Evolutionary conservation across 2,888 invertebrate species (phyloP).

Genomic region (Druceiella hillmani): DNA sequence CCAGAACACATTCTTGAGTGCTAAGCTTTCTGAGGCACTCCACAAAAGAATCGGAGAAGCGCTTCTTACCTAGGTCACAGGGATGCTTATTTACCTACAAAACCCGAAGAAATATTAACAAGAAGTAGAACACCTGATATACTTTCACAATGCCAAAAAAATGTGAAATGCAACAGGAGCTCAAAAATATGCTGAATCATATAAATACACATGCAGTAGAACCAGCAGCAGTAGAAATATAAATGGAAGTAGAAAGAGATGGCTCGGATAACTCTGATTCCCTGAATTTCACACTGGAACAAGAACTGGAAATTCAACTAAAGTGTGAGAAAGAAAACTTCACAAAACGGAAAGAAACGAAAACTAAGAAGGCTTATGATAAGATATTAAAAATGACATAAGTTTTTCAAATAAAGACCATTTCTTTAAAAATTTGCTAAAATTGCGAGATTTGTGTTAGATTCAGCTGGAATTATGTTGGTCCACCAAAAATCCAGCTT

Average conservation of each 20-base stretch:
- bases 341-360: neutral
- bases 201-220: slow-evolving; percentile 1
- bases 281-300: slow-evolving; percentile 1
- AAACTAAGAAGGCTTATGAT: neutral
- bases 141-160: neutral
- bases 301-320: slow-evolving; percentile 1
- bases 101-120: neutral
- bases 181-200: neutral
- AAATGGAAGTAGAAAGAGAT: neutral
- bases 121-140: neutral
- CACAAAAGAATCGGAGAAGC: neutral
- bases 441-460: too few species aligned
- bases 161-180: neutral
- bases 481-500: too few species aligned
- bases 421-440: too few species aligned
- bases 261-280: neutral
- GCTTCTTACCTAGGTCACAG: neutral
- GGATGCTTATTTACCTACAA: neutral
- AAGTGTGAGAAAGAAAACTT: neutral
- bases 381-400: neutral
- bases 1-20: slow-evolving; percentile 1
- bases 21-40: neutral
- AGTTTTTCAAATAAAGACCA: too few species aligned
- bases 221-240: neutral
- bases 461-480: too few species aligned